Conservation (phyloP, 2,888 invertebrate species). For the Lathronympha strigana region DNA sequence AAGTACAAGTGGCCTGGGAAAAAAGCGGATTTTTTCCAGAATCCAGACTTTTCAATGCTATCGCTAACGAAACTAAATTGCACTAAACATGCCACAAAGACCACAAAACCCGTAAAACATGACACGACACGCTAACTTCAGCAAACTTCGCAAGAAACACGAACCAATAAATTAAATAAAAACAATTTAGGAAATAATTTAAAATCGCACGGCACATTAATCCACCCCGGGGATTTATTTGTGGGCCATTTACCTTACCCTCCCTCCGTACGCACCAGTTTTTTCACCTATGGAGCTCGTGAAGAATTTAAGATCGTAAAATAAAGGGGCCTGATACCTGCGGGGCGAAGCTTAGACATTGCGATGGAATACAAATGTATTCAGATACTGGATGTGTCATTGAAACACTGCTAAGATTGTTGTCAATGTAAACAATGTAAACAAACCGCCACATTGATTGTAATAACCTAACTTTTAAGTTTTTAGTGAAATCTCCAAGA, state of each 20-base stretch:
- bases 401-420: no score
- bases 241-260: slow-evolving; percentile 58
- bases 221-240: slow-evolving; percentile 52
- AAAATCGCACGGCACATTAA: slow-evolving; percentile 62
- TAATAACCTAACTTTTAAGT: no score
- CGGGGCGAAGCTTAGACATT: slow-evolving; percentile 60
- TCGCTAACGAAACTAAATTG: no score
- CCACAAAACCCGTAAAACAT: background rate
- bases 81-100: background rate
- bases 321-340: slow-evolving; percentile 72
- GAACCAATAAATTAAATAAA: slow-evolving; percentile 40
- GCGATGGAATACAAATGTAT: slow-evolving; percentile 48
- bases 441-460: no score
- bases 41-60: no score
- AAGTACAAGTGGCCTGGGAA: no score
- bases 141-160: slow-evolving; percentile 1
- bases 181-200: slow-evolving; percentile 41
- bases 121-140: background rate
- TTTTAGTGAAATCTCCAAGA: no score
- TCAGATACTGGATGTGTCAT: slow-evolving; percentile 45
- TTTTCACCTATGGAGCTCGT: slow-evolving; percentile 74
- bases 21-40: no score
- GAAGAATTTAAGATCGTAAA: slow-evolving; percentile 83
- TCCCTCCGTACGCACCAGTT: slow-evolving; percentile 55
- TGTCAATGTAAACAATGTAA: no score